Evolutionary conservation across 2,888 invertebrate species (phyloP).

Genomic region (Suillia variegata): DNA sequence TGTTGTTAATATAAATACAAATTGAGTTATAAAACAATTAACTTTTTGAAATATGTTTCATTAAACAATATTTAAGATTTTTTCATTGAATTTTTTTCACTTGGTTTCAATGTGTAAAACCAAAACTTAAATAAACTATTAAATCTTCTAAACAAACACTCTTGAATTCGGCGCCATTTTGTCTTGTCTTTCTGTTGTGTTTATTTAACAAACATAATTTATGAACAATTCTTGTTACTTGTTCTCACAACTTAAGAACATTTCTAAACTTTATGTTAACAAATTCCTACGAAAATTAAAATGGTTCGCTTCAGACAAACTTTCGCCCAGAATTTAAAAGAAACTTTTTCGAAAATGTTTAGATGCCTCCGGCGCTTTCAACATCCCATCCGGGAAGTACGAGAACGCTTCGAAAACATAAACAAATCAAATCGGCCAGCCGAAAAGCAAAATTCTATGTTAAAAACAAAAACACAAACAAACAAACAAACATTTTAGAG

Average conservation of each 20-base stretch:
- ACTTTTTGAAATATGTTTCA: too few species aligned
- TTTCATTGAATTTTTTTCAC: too few species aligned
- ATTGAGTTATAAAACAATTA: too few species aligned
- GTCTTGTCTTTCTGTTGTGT: not conserved
- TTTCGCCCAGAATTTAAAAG: too few species aligned
- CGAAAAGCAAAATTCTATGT: conserved; percentile 25
- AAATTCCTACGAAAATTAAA: conserved; percentile 1
- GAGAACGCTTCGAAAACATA: conserved; percentile 51
- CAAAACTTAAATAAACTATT: too few species aligned
- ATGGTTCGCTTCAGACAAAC: too few species aligned
- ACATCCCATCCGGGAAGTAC: conserved; percentile 56
- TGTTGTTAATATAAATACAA: too few species aligned
- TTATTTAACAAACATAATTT: not conserved
- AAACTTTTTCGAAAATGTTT: too few species aligned
- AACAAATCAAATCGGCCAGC: conserved; percentile 56
- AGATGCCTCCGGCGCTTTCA: too few species aligned
- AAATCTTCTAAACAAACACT: too few species aligned
- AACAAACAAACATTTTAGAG: conserved; percentile 20
- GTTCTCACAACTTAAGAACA: not conserved
- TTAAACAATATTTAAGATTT: too few species aligned
- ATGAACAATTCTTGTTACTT: not conserved
- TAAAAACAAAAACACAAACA: conserved; percentile 13
- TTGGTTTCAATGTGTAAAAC: too few species aligned
- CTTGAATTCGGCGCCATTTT: not conserved
- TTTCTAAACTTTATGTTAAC: not conserved